Conservation (phyloP, 1,140 invertebrate genomes). For the Colletes latitarsis region DNA sequence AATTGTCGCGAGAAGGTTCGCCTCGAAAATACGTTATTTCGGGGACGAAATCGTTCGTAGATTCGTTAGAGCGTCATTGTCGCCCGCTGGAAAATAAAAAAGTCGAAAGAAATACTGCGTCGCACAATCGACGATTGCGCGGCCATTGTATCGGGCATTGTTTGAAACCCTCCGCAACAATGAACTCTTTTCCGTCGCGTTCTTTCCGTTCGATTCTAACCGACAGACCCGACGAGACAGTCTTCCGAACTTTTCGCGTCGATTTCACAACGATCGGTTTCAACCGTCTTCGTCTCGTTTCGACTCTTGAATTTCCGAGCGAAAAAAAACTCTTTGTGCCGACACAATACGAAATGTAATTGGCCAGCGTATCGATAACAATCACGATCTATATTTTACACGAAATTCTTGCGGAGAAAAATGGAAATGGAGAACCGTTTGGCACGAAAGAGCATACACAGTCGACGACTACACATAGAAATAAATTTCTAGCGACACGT, state of each 20-base stretch:
- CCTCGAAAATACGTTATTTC: constrained; percentile 52
- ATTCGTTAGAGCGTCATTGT: constrained; percentile 69
- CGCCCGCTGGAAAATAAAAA: constrained; percentile 37
- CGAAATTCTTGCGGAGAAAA: too few relatives aligned
- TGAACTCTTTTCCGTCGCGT: constrained; percentile 47
- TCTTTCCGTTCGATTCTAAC: constrained; percentile 40
- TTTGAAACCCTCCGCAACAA: constrained; percentile 65
- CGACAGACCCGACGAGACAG: constrained; percentile 2
- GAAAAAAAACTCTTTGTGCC: neutral
- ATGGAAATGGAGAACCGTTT: too few relatives aligned
- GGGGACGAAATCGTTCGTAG: constrained; percentile 45
- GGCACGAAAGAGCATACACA: too few relatives aligned
- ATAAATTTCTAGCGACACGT: too few relatives aligned
- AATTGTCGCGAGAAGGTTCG: too few relatives aligned
- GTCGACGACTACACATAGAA: too few relatives aligned
- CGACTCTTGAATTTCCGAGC: neutral
- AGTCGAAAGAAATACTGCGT: constrained; percentile 45
- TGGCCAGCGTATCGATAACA: neutral
- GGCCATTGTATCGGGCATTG: constrained; percentile 60
- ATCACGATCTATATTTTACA: too few relatives aligned
- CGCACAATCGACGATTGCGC: constrained; percentile 52
- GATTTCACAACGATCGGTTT: neutral
- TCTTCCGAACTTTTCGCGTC: neutral
- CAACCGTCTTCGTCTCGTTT: neutral
- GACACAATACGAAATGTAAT: constrained; percentile 20